Conservation (phyloP, 35 echinoderm and acorn worm genomes). For the Apostichopus japonicus region DNA sequence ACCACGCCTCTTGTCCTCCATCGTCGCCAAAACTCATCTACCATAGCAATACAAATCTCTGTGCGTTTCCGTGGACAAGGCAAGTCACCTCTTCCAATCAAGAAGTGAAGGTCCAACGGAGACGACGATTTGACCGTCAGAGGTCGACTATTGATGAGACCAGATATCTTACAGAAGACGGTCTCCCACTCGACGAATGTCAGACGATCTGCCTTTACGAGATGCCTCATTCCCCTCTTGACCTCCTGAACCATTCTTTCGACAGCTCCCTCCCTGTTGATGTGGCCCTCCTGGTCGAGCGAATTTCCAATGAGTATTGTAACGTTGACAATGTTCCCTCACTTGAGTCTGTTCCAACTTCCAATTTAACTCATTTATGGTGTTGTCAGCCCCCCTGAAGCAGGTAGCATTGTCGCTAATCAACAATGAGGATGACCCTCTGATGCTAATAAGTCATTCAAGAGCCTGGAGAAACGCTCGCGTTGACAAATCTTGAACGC, state of each 20-base stretch:
- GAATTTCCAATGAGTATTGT: conserved; percentile 9
- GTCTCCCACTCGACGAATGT: conserved; percentile 67
- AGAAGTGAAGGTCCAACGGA: conserved; percentile 78
- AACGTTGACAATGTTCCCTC: neutral
- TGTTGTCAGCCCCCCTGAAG: conserved; percentile 52
- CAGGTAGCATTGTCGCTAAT: conserved; percentile 60
- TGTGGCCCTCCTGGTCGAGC: conserved; percentile 47
- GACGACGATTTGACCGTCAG: conserved; percentile 75
- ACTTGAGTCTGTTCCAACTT: neutral
- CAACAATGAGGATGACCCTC: conserved; percentile 48
- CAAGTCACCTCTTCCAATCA: conserved; percentile 90
- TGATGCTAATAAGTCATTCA: conserved; percentile 24
- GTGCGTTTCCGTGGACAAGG: conserved; percentile 69
- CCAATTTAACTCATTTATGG: conserved; percentile 53
- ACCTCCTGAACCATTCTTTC: conserved; percentile 72
- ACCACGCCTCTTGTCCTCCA: conserved; percentile 57
- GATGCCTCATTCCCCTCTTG: conserved; percentile 76
- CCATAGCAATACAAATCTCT: conserved; percentile 82
- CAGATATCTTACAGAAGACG: conserved; percentile 56
- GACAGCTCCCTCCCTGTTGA: conserved; percentile 30
- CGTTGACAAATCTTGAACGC: conserved; percentile 29
- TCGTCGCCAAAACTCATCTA: conserved; percentile 67
- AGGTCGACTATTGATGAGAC: conserved; percentile 62
- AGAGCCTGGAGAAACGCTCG: conserved; percentile 26
- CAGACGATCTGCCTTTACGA: conserved; percentile 70